Percentiles rank a stretch among this genome's conserved stretches.
phyloP scores from a whole-genome alignment of 2,797 vertebrate genomes.

The Tokudaia muenninki region DNA sequence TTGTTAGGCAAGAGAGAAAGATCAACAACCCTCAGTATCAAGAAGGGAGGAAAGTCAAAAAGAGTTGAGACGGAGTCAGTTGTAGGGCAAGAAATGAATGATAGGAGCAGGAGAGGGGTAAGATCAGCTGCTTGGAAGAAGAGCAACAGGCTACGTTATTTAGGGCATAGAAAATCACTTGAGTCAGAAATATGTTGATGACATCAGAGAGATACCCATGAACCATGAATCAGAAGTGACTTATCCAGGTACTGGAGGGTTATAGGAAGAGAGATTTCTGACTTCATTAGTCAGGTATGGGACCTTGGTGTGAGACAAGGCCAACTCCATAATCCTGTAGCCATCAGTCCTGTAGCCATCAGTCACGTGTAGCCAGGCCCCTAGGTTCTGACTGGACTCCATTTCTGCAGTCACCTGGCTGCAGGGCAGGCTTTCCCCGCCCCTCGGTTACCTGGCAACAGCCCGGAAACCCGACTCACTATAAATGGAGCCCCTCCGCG shows the following conservation, averaged over 20 bases:
- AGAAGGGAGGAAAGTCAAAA: neutral
- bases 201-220: neutral
- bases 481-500: too few relatives aligned
- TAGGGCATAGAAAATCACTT: neutral
- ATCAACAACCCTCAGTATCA: neutral
- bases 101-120: neutral
- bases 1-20: neutral
- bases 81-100: neutral
- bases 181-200: neutral
- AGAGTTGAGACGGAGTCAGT: neutral
- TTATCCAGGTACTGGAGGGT: neutral
- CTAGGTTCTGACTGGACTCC: too few relatives aligned
- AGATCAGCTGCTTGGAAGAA: neutral
- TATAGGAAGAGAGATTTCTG: neutral
- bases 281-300: neutral
- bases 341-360: too few relatives aligned
- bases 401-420: too few relatives aligned
- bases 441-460: too few relatives aligned
- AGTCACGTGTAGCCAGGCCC: too few relatives aligned
- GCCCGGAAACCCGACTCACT: too few relatives aligned
- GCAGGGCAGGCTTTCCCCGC: too few relatives aligned
- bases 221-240: neutral
- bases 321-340: too few relatives aligned
- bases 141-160: neutral
- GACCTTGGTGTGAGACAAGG: too few relatives aligned